Evolutionary conservation across 2,888 invertebrate species (phyloP).

Genomic region (Agapostemon virescens): DNA sequence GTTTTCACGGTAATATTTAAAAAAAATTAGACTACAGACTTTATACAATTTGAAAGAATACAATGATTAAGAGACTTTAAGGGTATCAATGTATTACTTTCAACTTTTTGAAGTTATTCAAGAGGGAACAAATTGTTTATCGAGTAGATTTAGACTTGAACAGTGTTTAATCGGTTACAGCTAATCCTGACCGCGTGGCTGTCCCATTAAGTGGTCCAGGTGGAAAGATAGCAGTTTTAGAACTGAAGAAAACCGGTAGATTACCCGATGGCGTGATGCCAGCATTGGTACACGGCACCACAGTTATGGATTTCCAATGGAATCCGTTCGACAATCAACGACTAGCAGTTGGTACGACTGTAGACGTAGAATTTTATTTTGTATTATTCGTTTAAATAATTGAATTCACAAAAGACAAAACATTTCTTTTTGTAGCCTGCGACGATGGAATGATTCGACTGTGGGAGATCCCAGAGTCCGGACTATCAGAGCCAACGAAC

Average conservation of each 20-base stretch:
- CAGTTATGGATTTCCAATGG: constrained; percentile 96
- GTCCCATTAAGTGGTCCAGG: constrained; percentile 95
- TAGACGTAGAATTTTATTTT: background rate
- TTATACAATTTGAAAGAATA: background rate
- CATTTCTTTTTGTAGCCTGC: constrained; percentile 83
- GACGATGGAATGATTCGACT: constrained; percentile 92
- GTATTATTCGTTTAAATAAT: background rate
- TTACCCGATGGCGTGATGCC: constrained; percentile 91
- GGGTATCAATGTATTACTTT: too few relatives aligned
- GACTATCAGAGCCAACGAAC: constrained; percentile 89
- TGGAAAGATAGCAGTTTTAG: constrained; percentile 93
- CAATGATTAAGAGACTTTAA: background rate
- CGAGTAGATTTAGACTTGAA: background rate
- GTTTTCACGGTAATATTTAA: constrained; percentile 88
- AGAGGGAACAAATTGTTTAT: background rate
- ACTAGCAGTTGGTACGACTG: constrained; percentile 86
- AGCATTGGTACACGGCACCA: constrained; percentile 93
- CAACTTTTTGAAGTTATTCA: background rate
- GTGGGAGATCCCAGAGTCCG: constrained; percentile 88
- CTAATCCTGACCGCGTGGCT: constrained; percentile 92
- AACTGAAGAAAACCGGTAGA: constrained; percentile 89
- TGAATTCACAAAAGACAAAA: background rate
- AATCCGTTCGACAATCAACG: constrained; percentile 93
- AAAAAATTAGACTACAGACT: background rate
- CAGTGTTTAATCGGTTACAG: constrained; percentile 79